Evolutionary conservation across 2,888 invertebrate species (phyloP), one percentile per base, ranked within the genome.

Genomic region (Agrenia bidenticulata): DNA sequence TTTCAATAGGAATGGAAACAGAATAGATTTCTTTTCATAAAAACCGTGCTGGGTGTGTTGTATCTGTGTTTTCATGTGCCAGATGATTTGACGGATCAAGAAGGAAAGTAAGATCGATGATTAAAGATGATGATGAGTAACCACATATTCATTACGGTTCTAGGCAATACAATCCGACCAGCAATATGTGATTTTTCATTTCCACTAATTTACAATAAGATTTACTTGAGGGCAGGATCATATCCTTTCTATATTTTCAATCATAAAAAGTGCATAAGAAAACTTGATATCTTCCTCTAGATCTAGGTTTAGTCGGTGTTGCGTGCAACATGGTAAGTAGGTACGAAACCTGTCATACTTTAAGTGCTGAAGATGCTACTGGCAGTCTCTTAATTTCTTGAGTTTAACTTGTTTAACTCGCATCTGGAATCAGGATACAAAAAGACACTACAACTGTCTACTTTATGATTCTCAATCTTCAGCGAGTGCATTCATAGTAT

Each of bases 1-100:
- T n/a, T 51, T 37, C 21, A 17, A 57, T 13, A 37, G 37, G 50
- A 60, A 60, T 60, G 50, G 51, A 60, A 45, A 58, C 49, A 49
- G 45, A 58, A 58, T 45, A 57, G 42, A 42, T 57, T 57, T 42
- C 19, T 39, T 42, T 45, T 49, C 27, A 57, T 41, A 24, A 23
- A 21, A 39, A 37, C 24, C 24, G 21, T 57, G 39, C 39, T 51
- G 51, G 32, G 37, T 27, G 51, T 60, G 26, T 51, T 13, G 2
- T 21, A 4, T 51, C 11, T 51, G 15, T 51, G 7, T 51, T 21
- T 51, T 50, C 5, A 37, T 45, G 13, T 19, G 42, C 37, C 37
- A 23, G 41, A 50, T 19, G 23, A 37, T 37, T 60, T 21, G 53
- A 51, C 26, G 50, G 50, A 60, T 50, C 60, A 50, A 51, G 50